phyloP scores from a whole-genome alignment of 2,113 vertebrate genomes.

The Todiramphus chloris region DNA sequence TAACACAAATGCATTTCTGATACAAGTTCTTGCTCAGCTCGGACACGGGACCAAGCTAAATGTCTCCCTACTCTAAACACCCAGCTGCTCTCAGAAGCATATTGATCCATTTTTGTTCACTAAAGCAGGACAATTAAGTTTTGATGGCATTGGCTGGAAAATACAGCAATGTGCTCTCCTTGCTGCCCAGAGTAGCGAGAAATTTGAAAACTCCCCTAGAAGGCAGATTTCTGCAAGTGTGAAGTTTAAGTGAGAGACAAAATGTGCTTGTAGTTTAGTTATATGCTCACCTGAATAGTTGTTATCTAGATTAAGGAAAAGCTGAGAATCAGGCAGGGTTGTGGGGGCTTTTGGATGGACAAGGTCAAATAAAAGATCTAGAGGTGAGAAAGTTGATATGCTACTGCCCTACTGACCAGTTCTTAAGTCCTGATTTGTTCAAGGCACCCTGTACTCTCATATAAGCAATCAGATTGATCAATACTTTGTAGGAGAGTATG shows the following conservation, averaged over 20 bases:
- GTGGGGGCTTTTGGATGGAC: background rate
- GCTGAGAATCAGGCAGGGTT: background rate
- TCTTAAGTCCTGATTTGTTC: background rate
- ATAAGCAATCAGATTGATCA: background rate
- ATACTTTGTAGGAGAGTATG: background rate
- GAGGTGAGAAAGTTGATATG: background rate
- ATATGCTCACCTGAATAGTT: background rate
- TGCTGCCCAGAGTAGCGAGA: background rate
- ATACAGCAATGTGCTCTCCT: background rate
- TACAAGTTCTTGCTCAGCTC: background rate
- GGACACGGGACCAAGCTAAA: background rate
- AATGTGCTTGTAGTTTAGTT: background rate
- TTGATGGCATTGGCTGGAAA: background rate
- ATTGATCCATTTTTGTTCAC: background rate
- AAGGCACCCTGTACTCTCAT: background rate
- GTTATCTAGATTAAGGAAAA: background rate
- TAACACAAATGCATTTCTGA: background rate
- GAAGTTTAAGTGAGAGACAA: background rate
- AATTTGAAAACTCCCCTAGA: background rate
- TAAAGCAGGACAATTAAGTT: background rate
- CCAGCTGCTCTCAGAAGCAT: background rate
- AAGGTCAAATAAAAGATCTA: background rate
- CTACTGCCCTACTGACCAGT: background rate
- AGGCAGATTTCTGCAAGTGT: background rate
- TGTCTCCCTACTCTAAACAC: background rate